phyloP scores from a whole-genome alignment of 2,797 vertebrate genomes.

The Crocodylus rhombifer region DNA sequence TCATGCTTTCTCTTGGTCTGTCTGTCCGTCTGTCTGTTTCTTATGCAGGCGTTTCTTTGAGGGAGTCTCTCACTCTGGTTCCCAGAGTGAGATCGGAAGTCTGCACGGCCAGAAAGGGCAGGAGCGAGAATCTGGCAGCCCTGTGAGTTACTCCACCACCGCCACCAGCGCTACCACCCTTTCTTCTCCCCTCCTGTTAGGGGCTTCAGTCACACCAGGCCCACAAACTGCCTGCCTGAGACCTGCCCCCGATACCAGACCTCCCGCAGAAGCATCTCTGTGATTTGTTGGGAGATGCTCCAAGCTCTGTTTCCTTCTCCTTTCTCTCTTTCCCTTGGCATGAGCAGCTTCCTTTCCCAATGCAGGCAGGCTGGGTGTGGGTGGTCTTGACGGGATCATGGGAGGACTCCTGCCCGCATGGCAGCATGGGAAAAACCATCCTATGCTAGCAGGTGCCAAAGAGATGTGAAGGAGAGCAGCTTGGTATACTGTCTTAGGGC shows the following conservation, averaged over 20 bases:
- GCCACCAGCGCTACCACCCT: constrained; percentile 2
- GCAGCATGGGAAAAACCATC: no score
- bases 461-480: no score
- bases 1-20: constrained; percentile 69
- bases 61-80: constrained; percentile 99
- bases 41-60: constrained; percentile 95
- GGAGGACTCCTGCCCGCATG: no score
- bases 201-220: background rate
- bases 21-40: constrained; percentile 78
- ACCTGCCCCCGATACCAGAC: constrained; percentile 12
- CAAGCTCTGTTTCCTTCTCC: background rate
- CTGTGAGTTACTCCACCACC: constrained; percentile 84
- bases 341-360: constrained; percentile 46
- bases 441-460: no score
- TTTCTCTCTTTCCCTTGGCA: constrained; percentile 54
- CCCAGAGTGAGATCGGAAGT: constrained; percentile 98
- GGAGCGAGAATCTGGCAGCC: constrained; percentile 91
- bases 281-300: background rate
- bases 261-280: constrained; percentile 19
- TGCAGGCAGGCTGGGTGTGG: constrained; percentile 46
- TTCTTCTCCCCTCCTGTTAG: background rate
- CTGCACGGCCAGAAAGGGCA: constrained; percentile 97
- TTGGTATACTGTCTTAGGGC: background rate
- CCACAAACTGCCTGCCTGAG: constrained; percentile 3
- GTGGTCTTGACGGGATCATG: background rate